Evolutionary conservation across 1,140 invertebrate species (phyloP).

Genomic region (Gryon sp.): DNA sequence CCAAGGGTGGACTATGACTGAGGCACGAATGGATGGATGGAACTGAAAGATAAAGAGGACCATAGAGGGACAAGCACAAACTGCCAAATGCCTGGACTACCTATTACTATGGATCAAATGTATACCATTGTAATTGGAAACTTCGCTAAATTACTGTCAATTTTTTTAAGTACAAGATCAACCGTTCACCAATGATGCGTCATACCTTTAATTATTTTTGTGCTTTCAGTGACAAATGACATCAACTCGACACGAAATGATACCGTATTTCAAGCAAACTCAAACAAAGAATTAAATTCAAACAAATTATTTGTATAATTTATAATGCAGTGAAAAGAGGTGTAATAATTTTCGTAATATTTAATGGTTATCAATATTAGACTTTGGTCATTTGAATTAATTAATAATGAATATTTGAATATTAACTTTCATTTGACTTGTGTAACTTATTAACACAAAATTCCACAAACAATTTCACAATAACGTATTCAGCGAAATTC

Average conservation of each 20-base stretch:
- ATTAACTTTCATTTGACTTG: background rate
- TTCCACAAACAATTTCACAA: constrained; percentile 13
- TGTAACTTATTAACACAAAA: constrained; percentile 19
- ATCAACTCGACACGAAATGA: no score
- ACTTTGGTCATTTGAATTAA: no score
- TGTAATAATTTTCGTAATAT: no score
- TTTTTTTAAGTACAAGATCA: constrained; percentile 36
- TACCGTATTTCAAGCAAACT: no score
- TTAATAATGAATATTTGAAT: no score
- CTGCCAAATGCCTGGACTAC: constrained; percentile 73
- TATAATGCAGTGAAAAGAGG: no score
- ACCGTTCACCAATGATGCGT: constrained; percentile 18
- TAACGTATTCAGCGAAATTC: constrained; percentile 12
- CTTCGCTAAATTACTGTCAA: constrained; percentile 42
- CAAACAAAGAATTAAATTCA: no score
- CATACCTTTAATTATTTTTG: constrained; percentile 29
- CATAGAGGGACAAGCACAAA: constrained; percentile 60
- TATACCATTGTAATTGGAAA: constrained; percentile 52
- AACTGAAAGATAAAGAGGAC: constrained; percentile 53
- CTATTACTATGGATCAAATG: constrained; percentile 51
- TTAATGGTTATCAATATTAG: no score
- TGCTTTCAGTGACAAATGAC: no score
- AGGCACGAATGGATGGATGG: constrained; percentile 38
- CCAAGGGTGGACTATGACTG: constrained; percentile 69
- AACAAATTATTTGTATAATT: no score